Evolutionary conservation across 1,140 invertebrate genomes (phyloP), one percentile per base, ranked within the genome.

Genomic region (Megalonaias nervosa): DNA sequence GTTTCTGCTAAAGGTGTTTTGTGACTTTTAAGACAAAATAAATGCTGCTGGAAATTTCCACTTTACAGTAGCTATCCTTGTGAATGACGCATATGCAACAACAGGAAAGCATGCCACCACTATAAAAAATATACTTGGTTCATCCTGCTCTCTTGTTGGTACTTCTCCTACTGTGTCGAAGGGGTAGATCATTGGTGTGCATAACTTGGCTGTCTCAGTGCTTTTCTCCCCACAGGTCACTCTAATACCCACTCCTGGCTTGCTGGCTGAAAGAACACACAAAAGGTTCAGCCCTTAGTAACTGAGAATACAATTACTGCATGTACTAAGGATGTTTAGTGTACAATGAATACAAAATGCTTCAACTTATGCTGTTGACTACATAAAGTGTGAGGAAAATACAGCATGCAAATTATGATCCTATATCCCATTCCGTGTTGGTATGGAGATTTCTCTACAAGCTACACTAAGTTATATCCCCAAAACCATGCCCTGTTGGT

Each of bases 211-310:
- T 4, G 76, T 77, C 65, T 68, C 70, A n/a, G 67, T 38, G 61
- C 69, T 72, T 60, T 70, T 38, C 11, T 62, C 62, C 9, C 76
- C 70, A 68, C 76, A 77, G 59, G 70, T 77, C 57, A 77, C 76
- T 11, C 56, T 13, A 12, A 77, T 38, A 14, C 68, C 73, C 31
- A 72, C 76, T 60, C 64, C 58, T 5, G 76, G 62, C 13, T 21
- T 15, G 15, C 70, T 72, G 19, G 76, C 76, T 77, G 58, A 48
- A 72, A 77, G 38, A 48, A 48, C 0, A 48, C 6, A 48, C 38
- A 48, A 48, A 48, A 48, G 6, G 6, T 9, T 48, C 38, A 48
- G 38, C 38, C 38, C 38, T 11, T 9, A 48, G 38, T 48, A 48
- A 6, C 5, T 48, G 38, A 48, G 38, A 48, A 48, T 48, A 48